Evolutionary conservation across 2,113 vertebrate genomes (phyloP), one percentile per base, ranked within the genome.

Genomic region (Syngnathus scovelli): DNA sequence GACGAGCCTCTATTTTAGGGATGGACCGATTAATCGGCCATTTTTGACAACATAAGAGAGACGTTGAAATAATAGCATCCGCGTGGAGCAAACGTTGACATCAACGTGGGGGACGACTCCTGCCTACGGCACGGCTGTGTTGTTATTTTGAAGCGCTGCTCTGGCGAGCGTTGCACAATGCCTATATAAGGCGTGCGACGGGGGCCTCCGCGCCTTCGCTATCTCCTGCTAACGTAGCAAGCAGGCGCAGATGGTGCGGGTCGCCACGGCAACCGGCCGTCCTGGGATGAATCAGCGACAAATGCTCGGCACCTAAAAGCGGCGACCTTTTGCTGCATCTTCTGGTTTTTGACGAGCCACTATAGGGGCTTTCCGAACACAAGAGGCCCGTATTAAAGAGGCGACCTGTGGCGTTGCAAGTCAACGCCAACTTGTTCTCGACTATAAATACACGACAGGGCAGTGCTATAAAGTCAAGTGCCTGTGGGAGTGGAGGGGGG

Each of bases 111-210:
- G 27, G 51, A 23, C 18, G 23, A 4, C 21, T 27, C 27, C 36
- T 7, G 11, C 55, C 6, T 16, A 15, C 21, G 1, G 4, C 12
- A 11, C 21, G 9, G 52, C 52, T 13, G 27, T 8, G 13, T 58
- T 58, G 27, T 58, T 33, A 7, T 36, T 33, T 15, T 36, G 27
- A 1, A 33, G 23, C 15, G 13, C 55, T 27, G 6, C 19, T 10
- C 63, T 71, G 73, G 73, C 77, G 72, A 67, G 19, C 13, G 5
- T n/a, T 18, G 16, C 37, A 33, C 27, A 39, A 81, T 85, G 83
- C 58, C 88, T 80, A 83, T 86, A 88, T 86, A 88, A 61, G 88
- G 87, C 64, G 59, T 62, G 69, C 27, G 74, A 61, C 70, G 65
- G 61, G 68, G 65, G 68, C 65, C 46, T 65, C 19, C 33, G 41